Base-by-base conservation (phyloP, 2,888 invertebrate genomes). In the Arrhopalites spinosus region DNA sequence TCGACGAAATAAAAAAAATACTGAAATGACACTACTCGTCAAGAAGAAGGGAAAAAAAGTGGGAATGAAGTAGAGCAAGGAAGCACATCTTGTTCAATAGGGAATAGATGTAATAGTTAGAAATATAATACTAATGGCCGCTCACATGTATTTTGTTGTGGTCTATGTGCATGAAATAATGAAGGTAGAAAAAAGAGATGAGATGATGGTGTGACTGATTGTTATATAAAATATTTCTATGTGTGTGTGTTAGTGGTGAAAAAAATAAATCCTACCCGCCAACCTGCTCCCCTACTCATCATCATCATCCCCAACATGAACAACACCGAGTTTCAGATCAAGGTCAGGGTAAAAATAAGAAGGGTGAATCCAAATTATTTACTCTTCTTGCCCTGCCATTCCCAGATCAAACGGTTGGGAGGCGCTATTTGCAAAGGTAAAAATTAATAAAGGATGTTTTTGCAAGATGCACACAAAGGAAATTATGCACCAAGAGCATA, bases 371-470 rank as follows among this genome's bases (percentile, higher is more conserved):
- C 30, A 82, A 82, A 59, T 73, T 81, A 93, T 94, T 93, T 89
- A 94, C 94, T 80, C 90, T 95, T 84, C 90, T 95, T 86, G 95
- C 95, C 83, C 89, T 95, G 85, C 95, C 95, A 83, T 95, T 95
- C 88, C 94, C 94, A 84, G 95, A 95, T 88, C 94, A 95, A 88
- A 94, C 94, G 86, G 91, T 95, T 84, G 95, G 93, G 83, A 88
- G 94, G 85, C 90, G 95, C 80, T 94, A 95, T 87, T 70, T 36
- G 3, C n/a, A n/a, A n/a, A 11, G 36, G 36, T 36, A 36, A 7
- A 7, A 36, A 36, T 11, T 36, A 36, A n/a, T n/a, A n/a, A n/a
- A n/a, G n/a, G n/a, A n/a, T n/a, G n/a, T n/a, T n/a, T n/a, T n/a
- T n/a, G n/a, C n/a, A n/a, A n/a, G n/a, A n/a, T n/a, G n/a, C n/a